Conservation (phyloP, 37 sponge, comb jelly and placozoan species). For the Spongia lamella region DNA sequence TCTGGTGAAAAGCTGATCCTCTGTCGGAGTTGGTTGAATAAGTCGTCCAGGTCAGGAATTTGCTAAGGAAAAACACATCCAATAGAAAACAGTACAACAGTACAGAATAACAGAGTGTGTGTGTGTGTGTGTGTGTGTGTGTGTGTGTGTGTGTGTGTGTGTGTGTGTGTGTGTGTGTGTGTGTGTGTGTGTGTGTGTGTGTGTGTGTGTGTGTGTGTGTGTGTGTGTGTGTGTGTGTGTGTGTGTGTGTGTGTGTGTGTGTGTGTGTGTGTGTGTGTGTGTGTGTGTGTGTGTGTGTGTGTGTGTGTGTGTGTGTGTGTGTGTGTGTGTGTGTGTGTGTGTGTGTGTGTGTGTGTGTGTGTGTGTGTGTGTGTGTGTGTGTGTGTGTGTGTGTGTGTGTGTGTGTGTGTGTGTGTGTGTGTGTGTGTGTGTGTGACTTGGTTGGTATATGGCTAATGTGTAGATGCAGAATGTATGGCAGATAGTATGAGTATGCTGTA, state of each 20-base stretch:
- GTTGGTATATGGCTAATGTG: too few species aligned
- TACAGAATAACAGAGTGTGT: neutral
- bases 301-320: too few species aligned
- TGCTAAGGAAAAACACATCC: too few species aligned
- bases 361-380: conserved; percentile 25
- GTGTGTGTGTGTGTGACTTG: conserved; percentile 14
- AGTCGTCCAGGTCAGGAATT: too few species aligned
- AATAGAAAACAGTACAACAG: neutral
- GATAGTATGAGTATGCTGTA: too few species aligned
- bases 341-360: conserved; percentile 28
- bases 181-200: conserved; percentile 15
- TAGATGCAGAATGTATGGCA: too few species aligned
- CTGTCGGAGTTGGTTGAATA: too few species aligned
- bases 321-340: conserved; percentile 39
- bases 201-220: conserved; percentile 9
- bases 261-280: conserved; percentile 10
- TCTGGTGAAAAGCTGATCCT: too few species aligned
- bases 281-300: neutral
- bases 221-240: conserved; percentile 19
- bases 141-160: conserved; percentile 29
- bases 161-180: conserved; percentile 28
- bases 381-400: conserved; percentile 37
- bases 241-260: conserved; percentile 21
- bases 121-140: conserved; percentile 1
- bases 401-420: conserved; percentile 40